Conservation (phyloP, 2,888 invertebrate species). For the Phorcus lineatus region DNA sequence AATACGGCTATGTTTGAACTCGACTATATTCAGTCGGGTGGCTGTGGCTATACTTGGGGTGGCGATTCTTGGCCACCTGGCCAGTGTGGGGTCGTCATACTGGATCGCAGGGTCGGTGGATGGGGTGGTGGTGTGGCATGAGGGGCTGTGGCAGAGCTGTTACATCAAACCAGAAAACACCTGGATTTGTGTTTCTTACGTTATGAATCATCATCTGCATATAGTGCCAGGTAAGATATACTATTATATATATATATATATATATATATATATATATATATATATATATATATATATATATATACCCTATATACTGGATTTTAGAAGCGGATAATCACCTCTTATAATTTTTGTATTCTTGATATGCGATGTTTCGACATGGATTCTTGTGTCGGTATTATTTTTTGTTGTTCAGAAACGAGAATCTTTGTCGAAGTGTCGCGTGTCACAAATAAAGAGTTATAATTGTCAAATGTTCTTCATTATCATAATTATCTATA, state of each 20-base stretch:
- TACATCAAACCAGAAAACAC: conserved; percentile 8
- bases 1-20: conserved; percentile 12
- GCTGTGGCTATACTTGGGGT: neutral
- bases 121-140: conserved; percentile 29
- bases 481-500: too few species aligned
- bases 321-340: too few species aligned
- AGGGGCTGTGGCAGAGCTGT: conserved; percentile 38
- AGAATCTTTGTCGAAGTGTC: too few species aligned
- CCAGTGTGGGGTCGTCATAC: conserved; percentile 26
- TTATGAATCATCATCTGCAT: conserved; percentile 2
- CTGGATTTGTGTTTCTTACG: conserved; percentile 21
- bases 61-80: neutral
- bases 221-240: conserved; percentile 22
- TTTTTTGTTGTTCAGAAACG: too few species aligned
- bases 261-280: too few species aligned
- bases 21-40: conserved; percentile 3
- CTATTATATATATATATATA: neutral
- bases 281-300: too few species aligned
- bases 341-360: too few species aligned
- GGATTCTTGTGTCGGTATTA: too few species aligned
- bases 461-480: too few species aligned
- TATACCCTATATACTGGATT: too few species aligned
- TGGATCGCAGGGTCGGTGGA: conserved; percentile 28
- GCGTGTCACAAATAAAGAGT: too few species aligned
- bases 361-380: too few species aligned